Percentiles rank a stretch among this genome's conserved stretches.
Conservation (phyloP, 2,797 vertebrate genomes). For the Sparidentex hasta region DNA sequence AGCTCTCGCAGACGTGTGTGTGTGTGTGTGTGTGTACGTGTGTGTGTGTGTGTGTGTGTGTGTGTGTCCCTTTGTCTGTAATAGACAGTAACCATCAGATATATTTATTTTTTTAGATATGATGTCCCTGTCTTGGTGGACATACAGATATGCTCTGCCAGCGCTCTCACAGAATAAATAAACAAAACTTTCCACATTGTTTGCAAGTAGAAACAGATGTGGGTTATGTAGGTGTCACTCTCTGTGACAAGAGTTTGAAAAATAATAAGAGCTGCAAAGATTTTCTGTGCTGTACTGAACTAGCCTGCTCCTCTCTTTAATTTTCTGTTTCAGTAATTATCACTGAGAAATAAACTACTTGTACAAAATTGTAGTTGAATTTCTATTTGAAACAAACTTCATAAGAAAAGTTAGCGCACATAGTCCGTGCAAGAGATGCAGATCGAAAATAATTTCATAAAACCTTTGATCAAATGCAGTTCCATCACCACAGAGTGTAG, state of each 20-base stretch:
- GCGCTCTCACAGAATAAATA: not conserved
- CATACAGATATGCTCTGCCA: not conserved
- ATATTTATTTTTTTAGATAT: conserved; percentile 17
- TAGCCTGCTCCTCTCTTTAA: not conserved
- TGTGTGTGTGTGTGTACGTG: too few relatives aligned
- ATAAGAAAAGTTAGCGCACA: not conserved
- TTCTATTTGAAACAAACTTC: not conserved
- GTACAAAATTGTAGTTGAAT: not conserved
- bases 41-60: too few relatives aligned
- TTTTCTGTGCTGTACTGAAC: not conserved
- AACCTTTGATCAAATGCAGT: too few relatives aligned
- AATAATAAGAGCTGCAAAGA: not conserved
- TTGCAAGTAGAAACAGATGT: conserved; percentile 11
- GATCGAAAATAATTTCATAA: too few relatives aligned
- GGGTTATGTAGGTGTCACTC: conserved; percentile 5
- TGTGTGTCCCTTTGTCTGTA: conserved; percentile 18
- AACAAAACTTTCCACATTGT: not conserved
- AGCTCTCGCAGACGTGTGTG: not conserved
- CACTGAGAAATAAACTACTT: not conserved
- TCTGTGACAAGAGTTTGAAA: conserved; percentile 19
- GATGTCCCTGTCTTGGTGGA: not conserved
- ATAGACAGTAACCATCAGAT: conserved; percentile 16
- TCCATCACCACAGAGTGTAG: not conserved
- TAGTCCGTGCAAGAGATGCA: not conserved
- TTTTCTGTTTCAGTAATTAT: not conserved